phyloP scores from a whole-genome alignment of 2,797 vertebrate genomes.

The Prunella strophiata region DNA sequence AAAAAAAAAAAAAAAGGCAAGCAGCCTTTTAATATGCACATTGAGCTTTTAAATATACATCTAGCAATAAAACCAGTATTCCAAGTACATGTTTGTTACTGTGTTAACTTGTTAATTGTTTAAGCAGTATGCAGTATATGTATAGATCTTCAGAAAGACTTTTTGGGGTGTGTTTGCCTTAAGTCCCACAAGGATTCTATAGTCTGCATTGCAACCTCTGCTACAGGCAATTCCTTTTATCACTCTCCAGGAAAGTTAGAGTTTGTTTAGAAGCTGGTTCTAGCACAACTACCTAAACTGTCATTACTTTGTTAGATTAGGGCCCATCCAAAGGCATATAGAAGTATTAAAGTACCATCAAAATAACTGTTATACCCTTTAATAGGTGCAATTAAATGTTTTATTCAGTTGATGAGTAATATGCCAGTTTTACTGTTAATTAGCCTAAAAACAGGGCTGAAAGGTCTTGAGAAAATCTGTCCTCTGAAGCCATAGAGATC shows the following conservation, averaged over 20 bases:
- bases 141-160: constrained; percentile 41
- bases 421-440: constrained; percentile 17
- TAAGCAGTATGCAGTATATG: background rate
- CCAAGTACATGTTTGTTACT: background rate
- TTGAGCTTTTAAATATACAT: background rate
- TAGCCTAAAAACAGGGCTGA: background rate
- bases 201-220: background rate
- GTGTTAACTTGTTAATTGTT: constrained; percentile 22
- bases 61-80: background rate
- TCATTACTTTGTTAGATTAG: background rate
- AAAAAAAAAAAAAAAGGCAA: background rate
- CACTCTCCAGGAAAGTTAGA: background rate
- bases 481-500: background rate
- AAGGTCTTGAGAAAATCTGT: background rate
- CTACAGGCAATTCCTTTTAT: background rate
- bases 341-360: background rate
- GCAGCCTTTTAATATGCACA: background rate
- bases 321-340: background rate
- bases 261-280: background rate
- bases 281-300: constrained; percentile 17
- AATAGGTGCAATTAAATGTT: constrained; percentile 30
- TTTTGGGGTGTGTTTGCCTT: background rate
- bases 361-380: background rate
- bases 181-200: background rate
- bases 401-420: constrained; percentile 8